Percentiles rank a stretch among this genome's conserved stretches.
Conservation (phyloP, 2,888 invertebrate genomes). For the Sminthurides aquaticus region DNA sequence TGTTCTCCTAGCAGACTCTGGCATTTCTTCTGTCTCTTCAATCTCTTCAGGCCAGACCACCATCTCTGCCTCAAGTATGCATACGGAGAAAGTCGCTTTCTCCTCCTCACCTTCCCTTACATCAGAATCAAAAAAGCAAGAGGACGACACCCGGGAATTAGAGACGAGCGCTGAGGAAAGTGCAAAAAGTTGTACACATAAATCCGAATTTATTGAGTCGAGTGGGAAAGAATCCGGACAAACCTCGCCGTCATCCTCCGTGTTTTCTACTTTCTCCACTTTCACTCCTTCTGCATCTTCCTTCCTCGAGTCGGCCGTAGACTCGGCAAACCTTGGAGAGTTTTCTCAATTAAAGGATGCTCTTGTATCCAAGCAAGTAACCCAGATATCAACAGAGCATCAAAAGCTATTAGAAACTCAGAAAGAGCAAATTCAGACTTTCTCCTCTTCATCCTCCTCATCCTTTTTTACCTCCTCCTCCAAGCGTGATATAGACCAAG, state of each 20-base stretch:
- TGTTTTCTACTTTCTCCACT: neutral
- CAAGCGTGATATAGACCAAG: conserved; percentile 1
- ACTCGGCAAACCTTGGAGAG: neutral
- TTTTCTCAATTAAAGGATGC: neutral
- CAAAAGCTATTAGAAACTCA: neutral
- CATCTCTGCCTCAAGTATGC: no score
- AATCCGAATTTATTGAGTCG: no score
- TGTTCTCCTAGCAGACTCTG: no score
- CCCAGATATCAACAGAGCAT: neutral
- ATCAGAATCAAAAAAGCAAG: no score
- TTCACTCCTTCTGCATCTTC: no score
- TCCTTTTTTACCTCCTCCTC: neutral
- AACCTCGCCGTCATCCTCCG: neutral
- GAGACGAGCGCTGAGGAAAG: no score
- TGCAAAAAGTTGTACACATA: no score
- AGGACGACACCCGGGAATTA: no score
- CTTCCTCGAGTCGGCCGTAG: neutral
- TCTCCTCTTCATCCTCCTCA: neutral
- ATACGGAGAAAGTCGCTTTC: conserved; percentile 6
- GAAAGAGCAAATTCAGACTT: neutral
- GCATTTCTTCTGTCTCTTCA: no score
- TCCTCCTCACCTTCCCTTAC: conserved; percentile 1
- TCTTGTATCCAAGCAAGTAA: neutral
- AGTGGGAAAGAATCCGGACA: no score
- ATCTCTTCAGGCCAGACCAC: no score